Evolutionary conservation across 2,113 vertebrate species (phyloP), one percentile per base, ranked within the genome.

Genomic region (Rana temporaria): DNA sequence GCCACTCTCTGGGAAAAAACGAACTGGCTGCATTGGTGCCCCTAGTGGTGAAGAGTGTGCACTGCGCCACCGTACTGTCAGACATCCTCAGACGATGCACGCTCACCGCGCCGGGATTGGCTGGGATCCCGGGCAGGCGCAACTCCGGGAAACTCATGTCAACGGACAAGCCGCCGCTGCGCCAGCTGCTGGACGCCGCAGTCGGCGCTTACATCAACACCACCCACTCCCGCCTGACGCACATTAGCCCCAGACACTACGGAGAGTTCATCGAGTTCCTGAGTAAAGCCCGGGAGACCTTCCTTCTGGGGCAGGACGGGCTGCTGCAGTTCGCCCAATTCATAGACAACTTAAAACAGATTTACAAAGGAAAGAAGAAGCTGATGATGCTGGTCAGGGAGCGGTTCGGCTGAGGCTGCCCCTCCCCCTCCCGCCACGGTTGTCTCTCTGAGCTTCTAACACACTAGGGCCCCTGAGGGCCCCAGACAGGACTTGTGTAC

Each of bases 301-400:
- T 99, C 87, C 93, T 99, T 78, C 91, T 99, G 88, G 97, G 97
- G 0, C 98, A 99, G 90, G 98, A 99, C 4, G 98, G 98, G 82
- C 95, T 98, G 89, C 96, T 99, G 86, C 97, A 99, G 92, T 99
- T 99, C 0, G 96, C 96, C 88, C 98, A 99, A 88, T 99, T 99
- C 90, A 98, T 99, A 89, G 97, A 99, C 94, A 99, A 98, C 94
- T 96, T 99, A 87, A 99, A 99, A 91, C 98, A 99, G 92, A 99
- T 98, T 91, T 99, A 99, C 90, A 99, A 99, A 93, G 98, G 98
- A 93, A 99, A 99, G 93, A 98, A 99, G 93, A 99, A 99, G 91
- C 95, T 99, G 85, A 99, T 99, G 98, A 93, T 99, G 94, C 88
- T 99, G 89, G 97, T 99, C 79, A 92, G 97, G 75, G 98, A 99